Base-by-base conservation (phyloP, 2,888 invertebrate species). In the Tineola bisselliella region DNA sequence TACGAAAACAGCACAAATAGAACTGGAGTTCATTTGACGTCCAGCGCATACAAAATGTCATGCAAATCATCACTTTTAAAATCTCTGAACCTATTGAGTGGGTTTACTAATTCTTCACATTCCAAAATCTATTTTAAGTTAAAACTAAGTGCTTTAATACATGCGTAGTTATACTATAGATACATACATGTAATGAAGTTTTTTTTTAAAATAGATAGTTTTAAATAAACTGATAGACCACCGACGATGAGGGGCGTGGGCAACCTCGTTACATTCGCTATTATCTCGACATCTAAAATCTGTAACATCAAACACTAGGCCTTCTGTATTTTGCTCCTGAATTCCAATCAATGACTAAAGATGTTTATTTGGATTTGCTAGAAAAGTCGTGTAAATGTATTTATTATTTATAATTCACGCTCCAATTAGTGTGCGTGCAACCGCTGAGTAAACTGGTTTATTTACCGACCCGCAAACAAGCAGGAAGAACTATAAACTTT, bases 401-500 rank as follows among this genome's bases (percentile, higher is more conserved):
- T n/a, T n/a, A n/a, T n/a, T 25, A 25, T 25, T 25, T 25, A 4
- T 25, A 54, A 19, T 54, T 19, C 25, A 48, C 59, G 62, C 52
- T 60, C 52, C 43, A 60, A 62, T 62, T 18, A 62, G 31, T 18
- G 17, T 60, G 60, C 48, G 56, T 62, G 52, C 10, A 48, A 70
- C 63, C 67, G 61, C 67, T 56, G 43, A 63, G 63, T 63, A 65
- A 66, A 65, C 67, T 64, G 65, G 65, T 66, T 66, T 64, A 64
- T 61, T 44, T 58, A 59, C 63, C 64, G 69, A 65, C 68, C 70
- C 69, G 70, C 70, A 72, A 71, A 74, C 69, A 15, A 12, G n/a
- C 59, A 75, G 76, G 77, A 77, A 78, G 70, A 64, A 64, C 69
- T 72, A 68, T 81, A 79, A 81, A 79, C 63, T 73, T 79, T 80